Percentiles rank a stretch among this genome's conserved stretches.
Evolutionary conservation across 2,113 vertebrate genomes (phyloP).

Genomic region (Bombycilla garrulus): DNA sequence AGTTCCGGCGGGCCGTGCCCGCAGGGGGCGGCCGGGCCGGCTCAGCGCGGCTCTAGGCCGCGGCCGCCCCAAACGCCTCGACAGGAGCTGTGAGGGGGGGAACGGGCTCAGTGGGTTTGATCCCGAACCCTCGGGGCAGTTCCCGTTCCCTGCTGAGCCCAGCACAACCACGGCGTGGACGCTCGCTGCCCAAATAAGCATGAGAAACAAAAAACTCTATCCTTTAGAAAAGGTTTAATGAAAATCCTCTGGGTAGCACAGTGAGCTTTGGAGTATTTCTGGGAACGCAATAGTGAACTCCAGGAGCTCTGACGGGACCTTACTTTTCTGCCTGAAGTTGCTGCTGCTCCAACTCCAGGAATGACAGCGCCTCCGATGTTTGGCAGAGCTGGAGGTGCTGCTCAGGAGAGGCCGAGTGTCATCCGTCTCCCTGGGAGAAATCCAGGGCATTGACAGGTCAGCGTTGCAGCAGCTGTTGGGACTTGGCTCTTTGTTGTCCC

Average conservation of each 20-base stretch:
- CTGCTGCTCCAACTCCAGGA: accelerated
- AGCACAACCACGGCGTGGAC: accelerated
- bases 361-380: accelerated
- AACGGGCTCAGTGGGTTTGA: neutral
- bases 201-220: neutral
- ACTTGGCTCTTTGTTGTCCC: neutral
- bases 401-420: neutral
- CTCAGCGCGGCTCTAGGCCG: neutral
- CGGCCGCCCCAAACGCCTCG: neutral
- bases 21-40: neutral
- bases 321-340: neutral
- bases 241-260: accelerated
- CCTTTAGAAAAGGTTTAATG: neutral
- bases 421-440: too few relatives aligned
- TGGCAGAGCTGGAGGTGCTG: too few relatives aligned
- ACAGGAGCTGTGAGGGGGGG: accelerated
- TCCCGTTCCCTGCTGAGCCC: neutral
- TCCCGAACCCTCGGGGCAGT: accelerated
- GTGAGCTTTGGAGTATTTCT: too few relatives aligned
- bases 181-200: neutral
- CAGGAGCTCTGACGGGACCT: neutral
- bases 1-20: neutral
- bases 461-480: neutral
- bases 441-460: accelerated
- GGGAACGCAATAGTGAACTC: neutral